These are phyloP conservation scores for Xiphorhynchus erythropygius DNA, from an alignment of 2,797 vertebrate species.

Conservation along the genomic window DNA sequence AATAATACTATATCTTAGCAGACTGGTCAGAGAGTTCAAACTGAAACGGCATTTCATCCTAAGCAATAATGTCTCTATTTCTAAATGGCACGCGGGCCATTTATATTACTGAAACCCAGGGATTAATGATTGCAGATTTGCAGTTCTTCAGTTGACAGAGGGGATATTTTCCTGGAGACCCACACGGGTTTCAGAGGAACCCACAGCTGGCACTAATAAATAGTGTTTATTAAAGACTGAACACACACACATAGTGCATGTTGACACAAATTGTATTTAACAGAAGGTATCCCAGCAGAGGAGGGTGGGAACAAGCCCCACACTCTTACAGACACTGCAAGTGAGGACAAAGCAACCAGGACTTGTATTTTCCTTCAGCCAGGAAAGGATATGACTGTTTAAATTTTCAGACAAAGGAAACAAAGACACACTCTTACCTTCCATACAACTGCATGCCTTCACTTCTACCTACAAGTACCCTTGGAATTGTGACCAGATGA, in stretches of 20 bases:
- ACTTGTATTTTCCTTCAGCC: not conserved
- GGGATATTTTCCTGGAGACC: not conserved
- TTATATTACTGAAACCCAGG: not conserved
- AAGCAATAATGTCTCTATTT: not conserved
- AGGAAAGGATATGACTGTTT: not conserved
- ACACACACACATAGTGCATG: rapidly evolving
- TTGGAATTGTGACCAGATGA: not conserved
- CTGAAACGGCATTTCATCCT: slow-evolving; percentile 19
- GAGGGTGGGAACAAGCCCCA: not conserved
- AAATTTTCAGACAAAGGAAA: not conserved
- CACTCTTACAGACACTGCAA: not conserved
- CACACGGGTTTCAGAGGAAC: not conserved
- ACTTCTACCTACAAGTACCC: not conserved
- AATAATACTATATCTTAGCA: not conserved
- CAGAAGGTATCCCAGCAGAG: not conserved
- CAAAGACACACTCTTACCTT: not conserved
- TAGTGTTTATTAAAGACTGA: not conserved
- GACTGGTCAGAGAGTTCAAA: not conserved
- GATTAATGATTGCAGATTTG: not conserved
- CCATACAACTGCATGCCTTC: not conserved
- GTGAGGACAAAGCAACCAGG: not conserved
- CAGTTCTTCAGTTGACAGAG: not conserved
- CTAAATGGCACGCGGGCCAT: not conserved
- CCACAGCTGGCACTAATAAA: not conserved
- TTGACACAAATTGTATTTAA: rapidly evolving